A percentile compares a stretch with the other conserved stretches of the same genome.
phyloP scores from a whole-genome alignment of 2,113 vertebrate genomes.

The Pardalotus punctatus region DNA sequence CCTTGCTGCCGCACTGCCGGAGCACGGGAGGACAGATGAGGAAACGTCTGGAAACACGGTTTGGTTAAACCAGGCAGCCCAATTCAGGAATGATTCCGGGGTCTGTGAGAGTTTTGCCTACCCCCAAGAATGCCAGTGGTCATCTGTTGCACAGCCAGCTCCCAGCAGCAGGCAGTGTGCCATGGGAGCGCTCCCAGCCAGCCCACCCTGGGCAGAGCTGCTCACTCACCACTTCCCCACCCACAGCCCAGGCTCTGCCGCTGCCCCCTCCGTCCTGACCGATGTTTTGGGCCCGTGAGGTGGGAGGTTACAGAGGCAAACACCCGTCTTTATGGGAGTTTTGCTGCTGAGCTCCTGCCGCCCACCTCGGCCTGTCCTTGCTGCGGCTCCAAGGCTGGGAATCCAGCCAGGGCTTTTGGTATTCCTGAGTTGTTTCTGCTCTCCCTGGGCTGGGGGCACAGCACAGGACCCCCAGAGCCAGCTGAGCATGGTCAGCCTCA shows the following conservation, averaged over 20 bases:
- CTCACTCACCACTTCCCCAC: fast-evolving
- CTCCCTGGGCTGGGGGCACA: background rate
- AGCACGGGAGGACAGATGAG: background rate
- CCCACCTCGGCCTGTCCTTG: background rate
- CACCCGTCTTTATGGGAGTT: fast-evolving
- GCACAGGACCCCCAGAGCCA: background rate
- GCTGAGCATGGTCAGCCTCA: fast-evolving
- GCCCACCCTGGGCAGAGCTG: background rate
- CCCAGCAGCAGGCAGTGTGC: background rate
- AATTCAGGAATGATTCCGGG: background rate
- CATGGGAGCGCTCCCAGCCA: background rate
- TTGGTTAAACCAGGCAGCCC: background rate
- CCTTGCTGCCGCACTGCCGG: background rate
- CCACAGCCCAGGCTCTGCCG: fast-evolving
- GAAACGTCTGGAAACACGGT: background rate
- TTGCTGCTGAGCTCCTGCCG: background rate
- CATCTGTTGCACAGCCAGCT: background rate
- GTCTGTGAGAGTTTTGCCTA: fast-evolving
- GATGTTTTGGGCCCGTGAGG: fast-evolving
- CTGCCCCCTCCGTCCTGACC: background rate
- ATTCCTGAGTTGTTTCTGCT: background rate
- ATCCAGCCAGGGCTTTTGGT: background rate
- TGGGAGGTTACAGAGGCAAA: background rate
- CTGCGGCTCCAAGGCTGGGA: background rate
- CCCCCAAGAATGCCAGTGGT: fast-evolving